These are phyloP conservation scores for Brachypteracias leptosomus DNA, from an alignment of 2,113 vertebrate genomes.

Conservation along the genomic window DNA sequence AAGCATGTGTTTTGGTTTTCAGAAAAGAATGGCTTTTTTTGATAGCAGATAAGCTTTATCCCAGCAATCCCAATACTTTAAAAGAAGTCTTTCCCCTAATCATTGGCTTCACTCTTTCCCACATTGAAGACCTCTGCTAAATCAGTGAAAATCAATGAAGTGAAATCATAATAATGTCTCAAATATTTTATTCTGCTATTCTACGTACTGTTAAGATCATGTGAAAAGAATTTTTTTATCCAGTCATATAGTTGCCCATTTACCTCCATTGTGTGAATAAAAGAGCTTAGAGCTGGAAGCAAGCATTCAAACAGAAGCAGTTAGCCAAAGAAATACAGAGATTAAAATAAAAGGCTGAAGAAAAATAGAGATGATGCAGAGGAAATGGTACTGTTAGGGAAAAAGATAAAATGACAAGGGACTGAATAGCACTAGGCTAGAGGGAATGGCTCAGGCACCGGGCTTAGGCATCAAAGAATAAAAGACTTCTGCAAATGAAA, in stretches of 20 bases:
- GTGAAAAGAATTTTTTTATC: not conserved
- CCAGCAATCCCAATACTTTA: not conserved
- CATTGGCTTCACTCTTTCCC: not conserved
- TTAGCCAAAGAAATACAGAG: not conserved
- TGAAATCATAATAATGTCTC: not conserved
- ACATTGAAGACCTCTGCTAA: not conserved
- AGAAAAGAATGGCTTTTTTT: not conserved
- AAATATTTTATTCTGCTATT: not conserved
- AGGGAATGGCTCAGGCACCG: not conserved
- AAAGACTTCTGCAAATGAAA: not conserved
- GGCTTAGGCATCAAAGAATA: not conserved
- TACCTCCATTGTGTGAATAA: not conserved
- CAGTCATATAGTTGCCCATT: not conserved
- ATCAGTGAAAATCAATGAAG: not conserved
- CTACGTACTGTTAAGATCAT: not conserved
- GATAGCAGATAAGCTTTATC: not conserved
- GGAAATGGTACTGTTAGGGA: not conserved
- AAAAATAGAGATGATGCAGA: not conserved
- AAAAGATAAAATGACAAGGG: not conserved
- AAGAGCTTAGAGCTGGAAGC: not conserved
- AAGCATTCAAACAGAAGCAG: not conserved
- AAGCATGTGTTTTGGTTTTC: not conserved
- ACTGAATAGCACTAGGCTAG: not conserved
- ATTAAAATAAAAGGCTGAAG: not conserved
- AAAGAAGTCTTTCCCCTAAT: not conserved